Base-by-base conservation (phyloP, 30 jellyfish, hydroid and myxozoan species). In the Turritopsis dohrnii region DNA sequence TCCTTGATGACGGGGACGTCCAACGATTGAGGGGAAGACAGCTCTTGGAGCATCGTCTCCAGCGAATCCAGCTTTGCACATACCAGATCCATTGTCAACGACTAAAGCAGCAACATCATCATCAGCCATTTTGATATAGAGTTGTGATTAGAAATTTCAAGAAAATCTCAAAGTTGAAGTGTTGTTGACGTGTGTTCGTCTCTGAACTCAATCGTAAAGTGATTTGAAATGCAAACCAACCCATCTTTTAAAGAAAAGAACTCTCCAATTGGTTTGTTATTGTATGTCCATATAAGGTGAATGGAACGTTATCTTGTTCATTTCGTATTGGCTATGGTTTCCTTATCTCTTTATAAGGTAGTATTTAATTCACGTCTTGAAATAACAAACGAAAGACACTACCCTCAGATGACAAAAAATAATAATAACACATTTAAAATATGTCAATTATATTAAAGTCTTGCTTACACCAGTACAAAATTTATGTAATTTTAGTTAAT, bases 21-120 rank as follows among this genome's bases (percentile, higher is more conserved):
- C 99, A 69, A 94, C 99, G 90, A 94, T 94, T 60, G 97, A 88
- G 76, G 99, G 99, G 86, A 94, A 94, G 83, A 94, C 99, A 53
- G 99, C 99, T 66, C 99, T 89, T 80, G 99, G 99, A 26, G 99
- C 99, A 81, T 94, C 99, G 82, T 94, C 99, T 72, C 99, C 99
- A 21, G 99, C 99, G 75, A 94, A 94, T 17, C 99, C 99, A 79
- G 99, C 99, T 69, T 94, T 94, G 96, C 96, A 88, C 98, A 93
- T 93, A 84, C 99, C 99, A 87, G 99, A 94, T 89, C 99, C 99
- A 94, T 94, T 94, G 96, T 94, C 99, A 71, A 94, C 88, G 90
- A 94, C 99, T 29, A 94, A 89, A 29, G 99, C 99, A 19, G 99
- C 99, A 75, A 94, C 96, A 84, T 94, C 99, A 81, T 94, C 99